These are phyloP conservation scores for Listronotus oregonensis DNA, from an alignment of 1,140 invertebrate genomes.

Conservation along the genomic window DNA sequence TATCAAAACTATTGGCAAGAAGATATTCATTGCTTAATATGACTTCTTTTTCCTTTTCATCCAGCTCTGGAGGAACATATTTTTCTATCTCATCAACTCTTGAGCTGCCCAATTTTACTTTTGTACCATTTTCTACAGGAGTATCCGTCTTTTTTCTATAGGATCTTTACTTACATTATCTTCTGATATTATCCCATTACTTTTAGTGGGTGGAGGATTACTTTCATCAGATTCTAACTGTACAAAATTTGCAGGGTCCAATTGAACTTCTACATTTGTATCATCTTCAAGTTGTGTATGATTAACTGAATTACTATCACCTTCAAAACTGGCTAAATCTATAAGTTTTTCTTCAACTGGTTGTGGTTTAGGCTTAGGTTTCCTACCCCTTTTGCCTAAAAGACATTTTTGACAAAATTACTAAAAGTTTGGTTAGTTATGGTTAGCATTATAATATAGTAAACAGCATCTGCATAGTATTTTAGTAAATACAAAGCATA, in stretches of 20 bases:
- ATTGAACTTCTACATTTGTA: slow-evolving; percentile 30
- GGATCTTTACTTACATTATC: background rate
- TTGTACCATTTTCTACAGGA: slow-evolving; percentile 9
- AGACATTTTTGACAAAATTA: background rate
- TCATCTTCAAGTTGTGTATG: slow-evolving; percentile 17
- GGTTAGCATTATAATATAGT: too few species aligned
- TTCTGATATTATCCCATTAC: slow-evolving; percentile 1
- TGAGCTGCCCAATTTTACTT: background rate
- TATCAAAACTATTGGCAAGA: slow-evolving; percentile 32
- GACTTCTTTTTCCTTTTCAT: slow-evolving; percentile 33
- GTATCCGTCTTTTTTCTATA: background rate
- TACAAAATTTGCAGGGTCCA: slow-evolving; percentile 28
- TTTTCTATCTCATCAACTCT: slow-evolving; percentile 23
- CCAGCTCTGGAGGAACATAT: slow-evolving; percentile 27
- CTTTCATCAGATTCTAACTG: slow-evolving; percentile 16
- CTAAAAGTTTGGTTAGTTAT: too few species aligned
- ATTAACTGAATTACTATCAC: background rate
- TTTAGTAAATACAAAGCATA: too few species aligned
- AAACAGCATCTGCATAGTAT: too few species aligned
- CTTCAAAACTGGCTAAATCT: background rate
- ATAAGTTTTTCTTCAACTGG: background rate
- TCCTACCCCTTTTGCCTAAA: slow-evolving; percentile 26
- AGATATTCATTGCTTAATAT: slow-evolving; percentile 34
- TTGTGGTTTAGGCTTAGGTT: slow-evolving; percentile 22
- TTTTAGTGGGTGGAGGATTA: background rate